These are phyloP conservation scores for Drosophila hamatofila DNA, from an alignment of 2,888 invertebrate genomes.

Conservation along the genomic window DNA sequence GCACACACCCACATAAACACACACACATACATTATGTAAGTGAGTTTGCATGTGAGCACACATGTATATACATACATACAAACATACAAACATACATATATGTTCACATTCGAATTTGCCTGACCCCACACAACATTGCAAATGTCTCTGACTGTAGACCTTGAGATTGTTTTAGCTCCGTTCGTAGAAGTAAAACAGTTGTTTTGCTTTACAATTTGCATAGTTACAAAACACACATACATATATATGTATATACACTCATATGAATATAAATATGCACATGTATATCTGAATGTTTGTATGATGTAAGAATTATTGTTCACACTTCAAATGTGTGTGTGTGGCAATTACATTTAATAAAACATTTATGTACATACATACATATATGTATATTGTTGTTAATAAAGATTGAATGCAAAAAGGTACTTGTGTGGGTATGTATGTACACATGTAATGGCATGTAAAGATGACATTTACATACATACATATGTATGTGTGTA, in stretches of 20 bases:
- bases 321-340: not conserved
- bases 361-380: no score
- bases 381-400: not conserved
- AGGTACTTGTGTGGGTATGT: no score
- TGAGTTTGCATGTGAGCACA: conserved; percentile 1
- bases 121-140: conserved; percentile 75
- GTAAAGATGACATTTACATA: no score
- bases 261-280: not conserved
- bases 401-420: no score
- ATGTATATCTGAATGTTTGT: not conserved
- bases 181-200: conserved; percentile 11
- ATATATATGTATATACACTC: not conserved
- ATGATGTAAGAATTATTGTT: conserved; percentile 7
- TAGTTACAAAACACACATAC: not conserved
- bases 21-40: conserved; percentile 1
- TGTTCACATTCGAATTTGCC: conserved; percentile 52
- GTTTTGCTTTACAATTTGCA: not conserved
- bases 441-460: no score
- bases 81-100: not conserved
- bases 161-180: conserved; percentile 54
- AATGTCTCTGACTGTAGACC: conserved; percentile 62
- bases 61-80: no score
- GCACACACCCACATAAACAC: conserved; percentile 12
- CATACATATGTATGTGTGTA: not conserved
- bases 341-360: conserved; percentile 3